Base-by-base conservation (phyloP, 1,140 invertebrate species). In the Tribolium castaneum region DNA sequence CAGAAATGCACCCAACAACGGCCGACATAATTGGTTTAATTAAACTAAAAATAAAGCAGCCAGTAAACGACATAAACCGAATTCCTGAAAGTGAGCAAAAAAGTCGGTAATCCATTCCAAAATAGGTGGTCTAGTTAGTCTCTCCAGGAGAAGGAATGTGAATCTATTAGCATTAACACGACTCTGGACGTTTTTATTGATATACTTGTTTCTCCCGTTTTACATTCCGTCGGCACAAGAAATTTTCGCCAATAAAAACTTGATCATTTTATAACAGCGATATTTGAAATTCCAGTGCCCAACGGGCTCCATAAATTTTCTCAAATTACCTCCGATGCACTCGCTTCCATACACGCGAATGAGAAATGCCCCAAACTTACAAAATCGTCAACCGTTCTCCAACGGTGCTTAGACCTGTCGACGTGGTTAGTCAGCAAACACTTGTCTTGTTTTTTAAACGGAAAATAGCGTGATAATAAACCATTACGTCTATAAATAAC, bases 401-500 rank as follows among this genome's bases (percentile, higher is more conserved):
- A n/a, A 30, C 5, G 25, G 25, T 45, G n/a, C 39, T 10, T 45
- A 45, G 13, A 30, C 13, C 16, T 25, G 54, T 19, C 19, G 54
- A 59, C 54, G 54, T 59, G 14, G 16, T 30, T 59, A 59, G 54
- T 59, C 54, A 30, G 54, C 54, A 22, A 59, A 59, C 59, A 35
- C 30, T 66, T 35, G 59, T 66, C 54, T 22, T 45, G 39, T 45
- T 45, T 16, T 73, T 50, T 77, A 56, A 77, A 77, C 45, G 75
- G 75, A 70, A 77, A 77, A 77, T 77, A 30, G 75, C 75, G 75
- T 77, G 75, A 66, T 77, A 77, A 70, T 77, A 70, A 52, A 77
- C 75, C 59, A 77, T 77, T 70, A 70, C 70, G 62, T 70, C 62
- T 52, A 70, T 77, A 77, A 70, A 77, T 77, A 77, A 77, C 75